A percentile compares a stretch with the other conserved stretches of the same genome.
Conservation (phyloP, 2,113 vertebrate species). For the Sinocyclocheilus anshuiensis region DNA sequence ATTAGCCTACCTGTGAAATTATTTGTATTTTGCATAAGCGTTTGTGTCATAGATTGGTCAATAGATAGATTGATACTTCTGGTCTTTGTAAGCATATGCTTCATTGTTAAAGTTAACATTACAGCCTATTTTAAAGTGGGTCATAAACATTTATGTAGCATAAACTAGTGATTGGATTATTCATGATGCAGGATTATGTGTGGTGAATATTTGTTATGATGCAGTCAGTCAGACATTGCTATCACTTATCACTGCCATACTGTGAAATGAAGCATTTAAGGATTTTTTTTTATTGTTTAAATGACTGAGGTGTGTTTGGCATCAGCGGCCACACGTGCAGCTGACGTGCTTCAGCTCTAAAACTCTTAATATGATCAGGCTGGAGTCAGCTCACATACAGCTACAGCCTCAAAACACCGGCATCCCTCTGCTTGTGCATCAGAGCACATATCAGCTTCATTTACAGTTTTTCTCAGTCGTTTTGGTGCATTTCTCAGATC, state of each 20-base stretch:
- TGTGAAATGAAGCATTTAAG: background rate
- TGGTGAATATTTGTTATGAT: too few relatives aligned
- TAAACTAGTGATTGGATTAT: too few relatives aligned
- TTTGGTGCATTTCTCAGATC: too few relatives aligned
- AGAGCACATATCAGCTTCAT: background rate
- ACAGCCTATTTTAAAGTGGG: background rate
- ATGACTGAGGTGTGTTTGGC: background rate
- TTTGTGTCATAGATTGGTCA: background rate
- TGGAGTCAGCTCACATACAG: conserved; percentile 1
- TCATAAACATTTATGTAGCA: too few relatives aligned
- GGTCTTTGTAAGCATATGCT: background rate
- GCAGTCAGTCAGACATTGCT: too few relatives aligned
- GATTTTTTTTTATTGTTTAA: background rate
- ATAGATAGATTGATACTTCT: background rate
- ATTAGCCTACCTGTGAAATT: background rate
- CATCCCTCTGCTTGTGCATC: background rate
- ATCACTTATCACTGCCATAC: background rate
- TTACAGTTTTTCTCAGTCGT: background rate
- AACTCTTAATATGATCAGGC: conserved; percentile 33
- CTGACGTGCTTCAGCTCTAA: background rate
- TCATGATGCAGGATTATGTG: too few relatives aligned
- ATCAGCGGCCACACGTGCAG: background rate
- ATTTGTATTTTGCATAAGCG: background rate
- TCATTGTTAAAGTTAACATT: background rate
- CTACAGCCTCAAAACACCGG: background rate